These are phyloP conservation scores for Leptinotarsa lineolata DNA, from an alignment of 1,140 invertebrate genomes.

Conservation along the genomic window DNA sequence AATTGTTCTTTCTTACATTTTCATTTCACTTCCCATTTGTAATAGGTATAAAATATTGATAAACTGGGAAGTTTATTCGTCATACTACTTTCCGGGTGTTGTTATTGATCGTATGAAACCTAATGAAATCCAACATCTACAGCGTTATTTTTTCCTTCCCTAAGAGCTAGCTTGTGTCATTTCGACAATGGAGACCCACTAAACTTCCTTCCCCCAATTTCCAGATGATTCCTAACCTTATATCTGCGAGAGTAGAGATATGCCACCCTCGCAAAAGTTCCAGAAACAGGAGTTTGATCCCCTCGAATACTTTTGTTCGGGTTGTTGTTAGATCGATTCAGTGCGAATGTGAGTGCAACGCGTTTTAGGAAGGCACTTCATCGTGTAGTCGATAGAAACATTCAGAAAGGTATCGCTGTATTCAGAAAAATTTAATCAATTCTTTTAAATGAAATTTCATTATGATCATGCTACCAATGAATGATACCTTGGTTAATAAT, in stretches of 20 bases:
- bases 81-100: no score
- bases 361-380: neutral
- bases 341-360: slow-evolving; percentile 20
- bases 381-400: neutral
- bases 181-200: neutral
- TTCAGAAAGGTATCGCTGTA: neutral
- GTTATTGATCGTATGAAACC: neutral
- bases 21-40: no score
- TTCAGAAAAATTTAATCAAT: neutral
- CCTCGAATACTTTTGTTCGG: neutral
- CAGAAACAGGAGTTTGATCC: neutral
- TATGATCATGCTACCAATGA: no score
- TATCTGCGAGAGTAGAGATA: neutral
- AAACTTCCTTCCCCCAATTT: slow-evolving; percentile 1
- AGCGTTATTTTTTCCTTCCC: neutral
- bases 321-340: slow-evolving; percentile 27
- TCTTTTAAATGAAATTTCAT: no score
- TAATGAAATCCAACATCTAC: neutral
- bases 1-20: no score
- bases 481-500: no score
- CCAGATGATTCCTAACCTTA: neutral
- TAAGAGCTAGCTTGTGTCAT: neutral
- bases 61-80: no score
- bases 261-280: slow-evolving; percentile 1
- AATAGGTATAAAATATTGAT: no score